Evolutionary conservation across 1,140 invertebrate species (phyloP), one percentile per base, ranked within the genome.

Genomic region (Aphaenogaster rudis): DNA sequence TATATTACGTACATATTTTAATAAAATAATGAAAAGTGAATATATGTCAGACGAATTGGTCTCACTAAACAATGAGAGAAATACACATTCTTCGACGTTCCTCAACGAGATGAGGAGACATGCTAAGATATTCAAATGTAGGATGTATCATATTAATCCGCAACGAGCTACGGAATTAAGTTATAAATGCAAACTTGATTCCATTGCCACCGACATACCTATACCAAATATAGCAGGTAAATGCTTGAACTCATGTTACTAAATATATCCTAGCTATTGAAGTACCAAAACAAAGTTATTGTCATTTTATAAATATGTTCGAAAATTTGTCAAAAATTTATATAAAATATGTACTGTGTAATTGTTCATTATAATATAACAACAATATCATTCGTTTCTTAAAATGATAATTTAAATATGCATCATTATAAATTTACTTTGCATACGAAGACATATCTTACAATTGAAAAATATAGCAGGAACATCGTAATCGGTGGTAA

Each of bases 171-270:
- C 11, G n/a, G 6, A 39, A 76, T 76, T 76, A 28, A 76, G 7
- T 59, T 76, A 76, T 15, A 76, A 76, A 76, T 54, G 36, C n/a
- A 76, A 76, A 76, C 52, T 76, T 76, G 36, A 76, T 76, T 59
- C 6, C 52, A 76, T 76, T 54, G 52, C 72, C 36, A 42, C 6
- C 6, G n/a, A 42, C 52, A 57, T 28, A 17, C 8, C 13, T 33
- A 63, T 63, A 59, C 1, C 33, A 42, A 76, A 76, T 21, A 39
- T 57, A 45, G n/a, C 4, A 57, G 2, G 6, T 45, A 76, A 76
- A 42, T 76, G n/a, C 39, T 76, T 42, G 21, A 63, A 63, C 9
- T 3, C 9, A 15, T 36, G 2, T 48, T 33, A 17, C 21, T 5
- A 63, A 48, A 63, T 63, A 57, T 76, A 42, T 59, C 6, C 11